A percentile compares a stretch with the other conserved stretches of the same genome.
Evolutionary conservation across 2,113 vertebrate genomes (phyloP).

Genomic region (Symphodus melops): DNA sequence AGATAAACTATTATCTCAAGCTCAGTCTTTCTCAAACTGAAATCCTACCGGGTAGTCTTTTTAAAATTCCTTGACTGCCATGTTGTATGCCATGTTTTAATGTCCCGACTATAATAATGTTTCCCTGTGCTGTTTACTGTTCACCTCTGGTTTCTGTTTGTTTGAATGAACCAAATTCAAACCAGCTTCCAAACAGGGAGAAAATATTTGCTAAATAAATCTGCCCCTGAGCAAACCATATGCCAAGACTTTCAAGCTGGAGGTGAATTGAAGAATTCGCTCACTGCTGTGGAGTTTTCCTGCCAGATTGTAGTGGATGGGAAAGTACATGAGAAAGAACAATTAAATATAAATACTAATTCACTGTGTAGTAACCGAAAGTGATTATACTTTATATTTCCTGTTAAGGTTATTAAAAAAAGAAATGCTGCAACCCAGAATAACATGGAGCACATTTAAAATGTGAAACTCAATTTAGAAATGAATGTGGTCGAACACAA

Average conservation of each 20-base stretch:
- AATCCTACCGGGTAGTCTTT: neutral
- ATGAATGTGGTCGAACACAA: neutral
- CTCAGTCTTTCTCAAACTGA: constrained; percentile 4
- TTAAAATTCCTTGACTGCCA: constrained; percentile 19
- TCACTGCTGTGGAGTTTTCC: constrained; percentile 7
- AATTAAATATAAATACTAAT: neutral
- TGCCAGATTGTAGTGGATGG: neutral
- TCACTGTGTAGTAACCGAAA: neutral
- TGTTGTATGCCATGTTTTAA: constrained; percentile 32
- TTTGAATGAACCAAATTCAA: no score
- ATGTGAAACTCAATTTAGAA: neutral
- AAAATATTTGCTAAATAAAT: constrained; percentile 40
- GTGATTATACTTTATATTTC: neutral
- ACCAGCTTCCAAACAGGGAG: constrained; percentile 55
- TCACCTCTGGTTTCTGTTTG: constrained; percentile 61
- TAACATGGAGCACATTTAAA: neutral
- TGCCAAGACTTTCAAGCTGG: constrained; percentile 17
- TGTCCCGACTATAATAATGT: constrained; percentile 39
- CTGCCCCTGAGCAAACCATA: constrained; percentile 21
- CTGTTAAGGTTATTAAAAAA: neutral
- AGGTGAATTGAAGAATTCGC: constrained; percentile 18
- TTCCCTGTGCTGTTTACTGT: constrained; percentile 53
- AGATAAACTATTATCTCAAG: constrained; percentile 4
- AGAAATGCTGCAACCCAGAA: neutral
- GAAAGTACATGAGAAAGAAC: neutral